These are phyloP conservation scores for Neoitamus cyanurus DNA, from an alignment of 2,888 invertebrate genomes.

Conservation along the genomic window DNA sequence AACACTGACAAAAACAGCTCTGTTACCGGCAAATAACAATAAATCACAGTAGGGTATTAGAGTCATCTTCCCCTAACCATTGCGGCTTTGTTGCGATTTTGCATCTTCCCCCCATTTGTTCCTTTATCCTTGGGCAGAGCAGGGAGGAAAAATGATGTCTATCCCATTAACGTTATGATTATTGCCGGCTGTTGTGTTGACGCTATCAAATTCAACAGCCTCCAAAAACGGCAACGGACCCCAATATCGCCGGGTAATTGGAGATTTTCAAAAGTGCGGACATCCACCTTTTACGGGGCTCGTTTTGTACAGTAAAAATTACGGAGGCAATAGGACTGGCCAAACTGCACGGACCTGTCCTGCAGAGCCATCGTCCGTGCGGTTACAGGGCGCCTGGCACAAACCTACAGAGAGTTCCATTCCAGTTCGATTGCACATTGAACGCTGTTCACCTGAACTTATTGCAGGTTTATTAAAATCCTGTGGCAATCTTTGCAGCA, in stretches of 20 bases:
- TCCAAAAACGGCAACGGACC: neutral
- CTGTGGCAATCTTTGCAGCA: neutral
- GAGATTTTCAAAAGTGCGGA: neutral
- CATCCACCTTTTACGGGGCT: neutral
- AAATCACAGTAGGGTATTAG: neutral
- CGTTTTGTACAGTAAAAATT: constrained; percentile 1
- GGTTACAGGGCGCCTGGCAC: neutral
- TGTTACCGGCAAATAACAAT: neutral
- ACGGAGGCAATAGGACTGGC: neutral
- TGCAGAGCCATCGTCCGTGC: neutral
- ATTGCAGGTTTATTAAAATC: constrained; percentile 30
- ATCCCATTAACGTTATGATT: constrained; percentile 37
- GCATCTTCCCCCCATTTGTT: neutral
- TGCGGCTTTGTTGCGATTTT: constrained; percentile 2
- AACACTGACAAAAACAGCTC: neutral
- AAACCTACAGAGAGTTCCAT: neutral
- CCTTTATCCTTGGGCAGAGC: neutral
- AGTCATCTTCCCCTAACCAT: neutral
- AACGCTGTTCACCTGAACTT: constrained; percentile 13
- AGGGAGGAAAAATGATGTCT: neutral
- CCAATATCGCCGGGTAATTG: neutral
- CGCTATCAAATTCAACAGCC: constrained; percentile 8
- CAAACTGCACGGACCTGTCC: neutral
- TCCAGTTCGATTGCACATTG: neutral
- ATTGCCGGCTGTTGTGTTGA: neutral